Percentiles rank a stretch among this genome's conserved stretches.
phyloP scores from a whole-genome alignment of 1,140 invertebrate species.

The Macrobrachium rosenbergii region DNA sequence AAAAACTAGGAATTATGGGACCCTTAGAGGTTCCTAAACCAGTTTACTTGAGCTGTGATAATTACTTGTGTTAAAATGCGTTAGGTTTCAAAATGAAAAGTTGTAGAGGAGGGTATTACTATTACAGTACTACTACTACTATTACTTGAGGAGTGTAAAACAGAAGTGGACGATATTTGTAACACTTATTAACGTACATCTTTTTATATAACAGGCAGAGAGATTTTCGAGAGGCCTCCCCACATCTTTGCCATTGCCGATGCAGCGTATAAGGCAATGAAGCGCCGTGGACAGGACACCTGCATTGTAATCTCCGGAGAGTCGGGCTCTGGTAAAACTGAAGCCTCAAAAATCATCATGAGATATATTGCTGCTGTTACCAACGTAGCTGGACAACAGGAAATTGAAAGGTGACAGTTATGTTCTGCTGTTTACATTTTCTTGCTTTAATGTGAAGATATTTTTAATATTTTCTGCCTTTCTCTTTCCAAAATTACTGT shows the following conservation, averaged over 20 bases:
- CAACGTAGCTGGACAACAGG: constrained; percentile 89
- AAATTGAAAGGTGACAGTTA: constrained; percentile 87
- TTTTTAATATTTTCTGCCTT: background rate
- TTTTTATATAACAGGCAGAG: constrained; percentile 76
- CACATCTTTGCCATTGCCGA: constrained; percentile 97
- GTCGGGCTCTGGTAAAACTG: constrained; percentile 96
- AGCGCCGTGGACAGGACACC: constrained; percentile 89
- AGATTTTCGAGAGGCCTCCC: constrained; percentile 93
- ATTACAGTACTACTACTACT: no score
- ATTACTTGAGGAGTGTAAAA: no score
- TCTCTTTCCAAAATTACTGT: no score
- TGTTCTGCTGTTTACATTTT: background rate
- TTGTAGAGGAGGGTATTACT: no score
- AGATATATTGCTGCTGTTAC: constrained; percentile 98
- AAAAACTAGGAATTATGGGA: no score
- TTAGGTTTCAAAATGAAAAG: no score
- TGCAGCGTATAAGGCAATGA: constrained; percentile 89
- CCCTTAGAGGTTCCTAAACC: no score
- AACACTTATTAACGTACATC: no score
- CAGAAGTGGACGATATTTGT: no score
- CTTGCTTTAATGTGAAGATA: background rate
- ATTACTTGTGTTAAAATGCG: no score
- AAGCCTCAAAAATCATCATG: constrained; percentile 99
- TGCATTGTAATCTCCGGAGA: constrained; percentile 96
- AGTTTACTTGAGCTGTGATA: no score